A percentile compares a stretch with the other conserved stretches of the same genome.
Conservation (phyloP, 2,888 invertebrate species). For the Micoletzkya japonica region DNA sequence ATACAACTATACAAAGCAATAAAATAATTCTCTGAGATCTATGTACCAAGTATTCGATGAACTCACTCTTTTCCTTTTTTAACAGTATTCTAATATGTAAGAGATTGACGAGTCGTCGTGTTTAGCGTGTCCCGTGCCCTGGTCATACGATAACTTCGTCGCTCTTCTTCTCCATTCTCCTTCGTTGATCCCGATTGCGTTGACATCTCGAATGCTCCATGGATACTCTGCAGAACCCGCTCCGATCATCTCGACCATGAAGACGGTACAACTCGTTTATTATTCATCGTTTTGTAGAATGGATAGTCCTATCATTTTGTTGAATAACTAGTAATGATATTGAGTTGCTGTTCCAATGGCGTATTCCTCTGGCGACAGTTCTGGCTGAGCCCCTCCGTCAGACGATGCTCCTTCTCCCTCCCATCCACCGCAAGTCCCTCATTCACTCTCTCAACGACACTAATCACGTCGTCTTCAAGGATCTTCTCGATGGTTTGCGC, state of each 20-base stretch:
- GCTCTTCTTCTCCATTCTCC: constrained; percentile 29
- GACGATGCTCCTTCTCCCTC: constrained; percentile 12
- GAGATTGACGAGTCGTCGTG: no score
- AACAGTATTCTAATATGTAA: no score
- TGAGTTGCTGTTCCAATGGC: constrained; percentile 29
- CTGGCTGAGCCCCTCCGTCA: background rate
- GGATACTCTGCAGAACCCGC: constrained; percentile 32
- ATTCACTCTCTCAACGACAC: constrained; percentile 17
- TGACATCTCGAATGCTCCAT: constrained; percentile 28
- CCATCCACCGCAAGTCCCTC: constrained; percentile 6
- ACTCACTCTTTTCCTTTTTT: no score
- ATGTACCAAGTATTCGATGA: no score
- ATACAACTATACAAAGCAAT: no score
- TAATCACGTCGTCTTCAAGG: constrained; percentile 22
- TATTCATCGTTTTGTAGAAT: background rate
- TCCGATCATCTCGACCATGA: constrained; percentile 31
- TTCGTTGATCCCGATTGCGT: constrained; percentile 16
- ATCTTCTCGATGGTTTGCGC: constrained; percentile 3
- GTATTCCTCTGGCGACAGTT: background rate
- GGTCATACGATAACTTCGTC: constrained; percentile 40
- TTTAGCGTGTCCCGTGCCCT: constrained; percentile 40
- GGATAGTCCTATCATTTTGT: no score
- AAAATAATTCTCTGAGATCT: no score
- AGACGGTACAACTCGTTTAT: constrained; percentile 31
- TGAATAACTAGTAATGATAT: background rate